phyloP scores from a whole-genome alignment of 2,113 vertebrate genomes.

The Stomatorhinus ivindoensis region DNA sequence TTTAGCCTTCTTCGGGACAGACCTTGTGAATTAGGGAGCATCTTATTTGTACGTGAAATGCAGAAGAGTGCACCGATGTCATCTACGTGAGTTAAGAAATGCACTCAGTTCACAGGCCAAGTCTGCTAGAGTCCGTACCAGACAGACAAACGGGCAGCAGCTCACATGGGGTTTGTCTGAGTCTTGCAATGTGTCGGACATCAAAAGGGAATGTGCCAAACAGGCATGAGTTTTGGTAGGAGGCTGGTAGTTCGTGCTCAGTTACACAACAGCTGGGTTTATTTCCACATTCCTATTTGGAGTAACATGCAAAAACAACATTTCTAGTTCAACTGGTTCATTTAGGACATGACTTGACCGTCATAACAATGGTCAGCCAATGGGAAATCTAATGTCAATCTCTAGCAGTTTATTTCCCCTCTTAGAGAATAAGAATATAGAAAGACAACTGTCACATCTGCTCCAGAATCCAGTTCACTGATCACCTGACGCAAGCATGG shows the following conservation, averaged over 20 bases:
- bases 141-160: background rate
- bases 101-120: background rate
- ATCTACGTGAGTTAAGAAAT: background rate
- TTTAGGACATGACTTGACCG: background rate
- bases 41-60: background rate
- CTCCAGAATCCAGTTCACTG: background rate
- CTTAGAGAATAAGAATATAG: background rate
- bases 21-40: background rate
- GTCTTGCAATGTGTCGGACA: background rate
- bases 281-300: background rate
- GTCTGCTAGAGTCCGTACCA: background rate
- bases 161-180: background rate
- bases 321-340: background rate
- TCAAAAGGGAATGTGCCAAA: background rate
- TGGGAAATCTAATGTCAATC: background rate
- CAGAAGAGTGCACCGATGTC: background rate
- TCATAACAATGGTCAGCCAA: background rate
- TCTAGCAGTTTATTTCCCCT: background rate
- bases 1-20: background rate
- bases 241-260: background rate
- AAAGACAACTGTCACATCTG: background rate
- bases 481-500: background rate
- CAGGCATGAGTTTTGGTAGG: background rate
- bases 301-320: background rate
- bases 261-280: background rate